Conservation (phyloP, 2,113 vertebrate species). For the Gymnocephalus cernua region DNA sequence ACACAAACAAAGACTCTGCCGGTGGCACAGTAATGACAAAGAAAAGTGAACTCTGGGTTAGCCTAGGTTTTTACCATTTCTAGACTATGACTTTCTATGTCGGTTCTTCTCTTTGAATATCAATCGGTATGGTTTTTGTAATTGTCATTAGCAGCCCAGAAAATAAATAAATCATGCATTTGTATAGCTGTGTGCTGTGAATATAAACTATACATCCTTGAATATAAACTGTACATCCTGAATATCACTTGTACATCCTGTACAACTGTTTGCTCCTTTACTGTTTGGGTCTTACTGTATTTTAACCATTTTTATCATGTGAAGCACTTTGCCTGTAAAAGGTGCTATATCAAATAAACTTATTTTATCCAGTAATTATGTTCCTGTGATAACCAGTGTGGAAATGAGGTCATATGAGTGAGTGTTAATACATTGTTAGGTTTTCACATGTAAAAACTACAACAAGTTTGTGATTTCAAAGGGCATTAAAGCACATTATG, state of each 20-base stretch:
- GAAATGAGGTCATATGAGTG: not conserved
- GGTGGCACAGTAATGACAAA: not conserved
- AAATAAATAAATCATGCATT: not conserved
- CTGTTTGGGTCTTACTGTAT: too few species aligned
- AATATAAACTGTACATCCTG: too few species aligned
- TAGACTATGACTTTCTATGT: not conserved
- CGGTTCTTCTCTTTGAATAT: not conserved
- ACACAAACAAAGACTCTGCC: not conserved
- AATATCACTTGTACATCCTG: too few species aligned
- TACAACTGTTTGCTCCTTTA: too few species aligned
- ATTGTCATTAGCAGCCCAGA: not conserved
- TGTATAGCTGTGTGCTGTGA: not conserved
- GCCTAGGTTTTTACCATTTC: not conserved
- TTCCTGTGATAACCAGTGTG: not conserved
- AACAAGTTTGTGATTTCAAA: not conserved
- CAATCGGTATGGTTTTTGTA: not conserved
- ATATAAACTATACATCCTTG: not conserved
- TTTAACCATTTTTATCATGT: too few species aligned
- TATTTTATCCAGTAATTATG: not conserved
- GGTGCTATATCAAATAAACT: too few species aligned
- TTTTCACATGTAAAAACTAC: not conserved
- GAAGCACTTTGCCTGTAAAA: too few species aligned
- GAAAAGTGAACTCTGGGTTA: not conserved
- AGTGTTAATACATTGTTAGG: not conserved
- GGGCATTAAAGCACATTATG: not conserved